Base-by-base conservation (phyloP, 2,113 vertebrate species). In the Corynorhinus townsendii region DNA sequence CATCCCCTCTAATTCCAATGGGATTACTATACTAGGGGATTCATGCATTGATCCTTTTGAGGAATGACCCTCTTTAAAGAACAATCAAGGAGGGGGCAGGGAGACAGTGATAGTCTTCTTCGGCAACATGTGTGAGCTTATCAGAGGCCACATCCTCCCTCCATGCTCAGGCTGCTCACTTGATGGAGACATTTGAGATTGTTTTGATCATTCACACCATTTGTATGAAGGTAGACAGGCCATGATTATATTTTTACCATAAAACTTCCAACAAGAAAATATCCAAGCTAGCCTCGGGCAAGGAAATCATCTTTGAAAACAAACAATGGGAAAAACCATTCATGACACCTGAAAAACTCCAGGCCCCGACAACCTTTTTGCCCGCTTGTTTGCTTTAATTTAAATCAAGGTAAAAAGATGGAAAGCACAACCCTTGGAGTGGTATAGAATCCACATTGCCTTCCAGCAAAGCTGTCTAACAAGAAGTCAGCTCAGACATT, bases 221-320 rank as follows among this genome's bases (percentile, higher is more conserved):
- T 73, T 89, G 5, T 33, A 28, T 45, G 45, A 90, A 45, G 66
- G 68, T 38, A 77, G 24, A 30, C 15, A 43, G 22, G 17, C 20
- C 69, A 20, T 40, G 17, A 10, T 76, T 77, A 38, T 5, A 5
- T 38, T 81, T 59, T 96, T 68, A 68, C 86, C 86, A 56, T 75
- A 87, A 96, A 38, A 89, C 33, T 97, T 97, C 73, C 40, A 84
- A 62, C 40, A 45, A 47, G 68, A 91, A 90, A 77, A 82, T 82
- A 83, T 45, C 82, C 47, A 77, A 11, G 9, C 52, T 82, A 68
- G 30, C 19, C 38, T 24, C 40, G 3, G 59, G 62, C 73, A 86
- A 83, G 68, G 49, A 90, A 92, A 43, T 79, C 30, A 93, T 26
- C 82, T 96, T 56, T 69, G 72, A 88, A 79, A 33, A 76, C 26